Base-by-base conservation (phyloP, 2,113 vertebrate genomes). In the Muscicapa adusta region DNA sequence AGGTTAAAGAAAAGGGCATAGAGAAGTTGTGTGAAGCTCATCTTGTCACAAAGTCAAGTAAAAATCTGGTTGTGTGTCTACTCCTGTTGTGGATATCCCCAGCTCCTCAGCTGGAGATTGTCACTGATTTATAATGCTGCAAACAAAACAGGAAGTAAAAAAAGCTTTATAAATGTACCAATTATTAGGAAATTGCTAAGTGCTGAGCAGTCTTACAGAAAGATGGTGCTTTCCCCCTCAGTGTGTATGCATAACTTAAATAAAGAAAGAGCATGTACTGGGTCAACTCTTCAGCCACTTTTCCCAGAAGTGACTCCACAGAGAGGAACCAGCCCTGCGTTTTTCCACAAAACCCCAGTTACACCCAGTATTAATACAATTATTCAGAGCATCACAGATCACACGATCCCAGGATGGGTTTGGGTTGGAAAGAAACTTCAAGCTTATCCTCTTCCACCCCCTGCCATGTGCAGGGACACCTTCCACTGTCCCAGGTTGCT, bases 371-470 rank as follows among this genome's bases (percentile, higher is more conserved):
- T 17, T 11, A 61, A 24, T 24, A 18, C 14, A 67, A 10, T 26
- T 4, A 1, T 14, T 22, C 10, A 19, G 58, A 45, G 17, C 7
- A n/a, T 2, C n/a, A 53, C 1, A 11, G 40, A 11, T 71, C 3
- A 36, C 5, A 47, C n/a, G 40, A 47, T 34, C 20, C 12, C 47
- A 82, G 20, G 10, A 54, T 54, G 61, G 61, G 14, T 61, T 61
- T 75, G 47, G 4, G 17, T 10, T 15, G 29, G 29, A 61, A 75
- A 11, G 8, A 5, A 42, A 3, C 3, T 18, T 42, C 5, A 67
- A 26, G 4, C 2, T 5, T 20, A 22, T 47, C 29, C 14, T 3
- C 0, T 31, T 0, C 12, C n/a, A 29, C 2, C 7, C 5, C 6
- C 5, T 67, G n/a, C 11, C 17, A 31, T 10, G 40, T 8, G 7